Base-by-base conservation (phyloP, 2,797 vertebrate genomes). In the Antrozous pallidus region DNA sequence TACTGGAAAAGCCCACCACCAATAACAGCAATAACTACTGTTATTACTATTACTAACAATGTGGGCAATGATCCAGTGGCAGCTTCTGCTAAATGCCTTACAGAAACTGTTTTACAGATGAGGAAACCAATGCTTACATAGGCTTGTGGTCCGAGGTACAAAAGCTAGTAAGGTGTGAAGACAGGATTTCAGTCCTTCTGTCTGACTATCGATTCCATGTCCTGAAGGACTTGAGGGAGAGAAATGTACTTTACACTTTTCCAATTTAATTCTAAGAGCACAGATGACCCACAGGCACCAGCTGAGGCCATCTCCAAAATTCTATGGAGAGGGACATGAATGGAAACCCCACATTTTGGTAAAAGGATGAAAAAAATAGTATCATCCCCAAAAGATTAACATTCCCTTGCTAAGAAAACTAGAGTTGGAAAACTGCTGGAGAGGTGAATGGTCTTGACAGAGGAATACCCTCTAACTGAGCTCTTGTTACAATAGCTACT, bases 351-450 rank as follows among this genome's bases (percentile, higher is more conserved):
- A 47, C 14, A 17, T 54, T 51, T 63, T 38, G 49, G 42, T 69
- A 61, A 51, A 40, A 63, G 6, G 31, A 14, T 51, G 8, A n/a
- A 51, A 71, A 49, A 42, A 45, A n/a, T 42, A 89, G 36, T 20
- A 6, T 56, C 47, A 45, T 38, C 38, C 77, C 78, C 26, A 84
- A 58, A 8, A 91, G 58, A 87, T 28, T 28, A 88, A 90, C 33
- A 47, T 42, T 73, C 20, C 83, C 49, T 65, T 78, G 56, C 78
- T 84, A 75, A 90, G 47, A 88, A 95, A 92, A 82, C 74, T 31
- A 67, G 42, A 93, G 40, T 84, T 2, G 6, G 56, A 82, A 94
- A 94, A 90, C 71, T 49, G 47, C 28, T 67, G 81, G 3, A 26
- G 42, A 88, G 79, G 69, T 36, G 86, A 90, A 94, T 3, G n/a